Evolutionary conservation across 2,113 vertebrate species (phyloP).

Genomic region (Pelmatolapia mariae): DNA sequence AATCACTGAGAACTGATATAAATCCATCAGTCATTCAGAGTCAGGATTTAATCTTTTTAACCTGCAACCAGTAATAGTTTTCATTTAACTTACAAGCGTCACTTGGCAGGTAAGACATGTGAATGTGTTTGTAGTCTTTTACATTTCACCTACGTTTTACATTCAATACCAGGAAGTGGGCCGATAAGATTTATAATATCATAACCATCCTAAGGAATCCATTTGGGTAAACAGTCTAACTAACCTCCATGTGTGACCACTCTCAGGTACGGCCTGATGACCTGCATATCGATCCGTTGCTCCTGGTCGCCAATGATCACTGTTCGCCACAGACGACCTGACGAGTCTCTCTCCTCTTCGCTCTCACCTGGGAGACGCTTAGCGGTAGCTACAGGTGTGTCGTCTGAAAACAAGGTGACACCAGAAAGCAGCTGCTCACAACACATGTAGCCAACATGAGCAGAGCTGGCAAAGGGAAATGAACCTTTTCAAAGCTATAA

Average conservation of each 20-base stretch:
- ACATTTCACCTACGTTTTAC: neutral
- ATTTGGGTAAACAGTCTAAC: neutral
- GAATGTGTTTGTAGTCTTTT: neutral
- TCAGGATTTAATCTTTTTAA: no score
- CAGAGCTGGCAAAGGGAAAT: neutral
- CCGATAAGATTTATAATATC: neutral
- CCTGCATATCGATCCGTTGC: slow-evolving; percentile 93
- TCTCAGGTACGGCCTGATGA: slow-evolving; percentile 93
- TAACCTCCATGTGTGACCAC: slow-evolving; percentile 95
- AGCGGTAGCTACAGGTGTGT: slow-evolving; percentile 88
- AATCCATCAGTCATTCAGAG: neutral
- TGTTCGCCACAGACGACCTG: slow-evolving; percentile 88
- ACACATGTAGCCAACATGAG: neutral
- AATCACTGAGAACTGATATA: no score
- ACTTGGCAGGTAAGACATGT: neutral
- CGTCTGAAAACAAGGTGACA: slow-evolving; percentile 71
- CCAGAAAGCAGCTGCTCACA: neutral
- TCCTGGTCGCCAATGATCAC: slow-evolving; percentile 96
- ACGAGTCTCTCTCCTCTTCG: slow-evolving; percentile 78
- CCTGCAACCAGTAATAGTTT: neutral
- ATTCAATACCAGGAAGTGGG: neutral
- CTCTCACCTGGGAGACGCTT: slow-evolving; percentile 88
- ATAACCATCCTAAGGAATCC: neutral
- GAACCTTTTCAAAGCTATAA: neutral
- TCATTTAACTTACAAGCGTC: neutral